These are phyloP conservation scores for Polyploca ridens DNA, from an alignment of 2,888 invertebrate species.

Conservation along the genomic window DNA sequence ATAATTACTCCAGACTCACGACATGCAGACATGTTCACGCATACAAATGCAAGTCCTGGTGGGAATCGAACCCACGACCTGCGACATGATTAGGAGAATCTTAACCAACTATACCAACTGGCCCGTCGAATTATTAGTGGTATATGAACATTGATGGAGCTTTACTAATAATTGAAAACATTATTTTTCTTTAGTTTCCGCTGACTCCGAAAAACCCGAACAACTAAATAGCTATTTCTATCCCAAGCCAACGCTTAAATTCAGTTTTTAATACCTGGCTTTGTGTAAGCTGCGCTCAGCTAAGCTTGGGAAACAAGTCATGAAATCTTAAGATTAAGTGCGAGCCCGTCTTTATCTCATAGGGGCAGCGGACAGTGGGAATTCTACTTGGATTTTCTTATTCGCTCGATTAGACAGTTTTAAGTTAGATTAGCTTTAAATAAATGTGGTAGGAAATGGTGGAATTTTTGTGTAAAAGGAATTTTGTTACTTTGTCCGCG, in stretches of 20 bases:
- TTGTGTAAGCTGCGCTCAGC: slow-evolving; percentile 39
- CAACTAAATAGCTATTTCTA: slow-evolving; percentile 23
- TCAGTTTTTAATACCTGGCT: slow-evolving; percentile 52
- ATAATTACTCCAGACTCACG: no score
- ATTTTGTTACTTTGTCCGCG: no score
- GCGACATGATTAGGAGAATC: no score
- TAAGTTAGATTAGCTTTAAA: slow-evolving; percentile 23
- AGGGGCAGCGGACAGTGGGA: slow-evolving; percentile 36
- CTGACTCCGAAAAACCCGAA: background rate
- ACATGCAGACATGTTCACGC: no score
- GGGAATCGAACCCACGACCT: no score
- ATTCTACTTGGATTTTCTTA: slow-evolving; percentile 31
- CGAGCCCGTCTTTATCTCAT: slow-evolving; percentile 41
- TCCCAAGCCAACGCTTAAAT: slow-evolving; percentile 36
- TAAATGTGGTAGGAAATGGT: background rate
- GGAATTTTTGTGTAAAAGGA: background rate
- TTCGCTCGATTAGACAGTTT: slow-evolving; percentile 27
- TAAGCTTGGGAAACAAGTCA: slow-evolving; percentile 32
- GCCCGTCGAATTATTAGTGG: no score
- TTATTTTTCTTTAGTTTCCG: background rate
- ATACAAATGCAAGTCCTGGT: no score
- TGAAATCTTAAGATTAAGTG: slow-evolving; percentile 53
- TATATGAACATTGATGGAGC: no score
- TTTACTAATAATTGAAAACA: no score
- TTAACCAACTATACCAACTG: no score